Evolutionary conservation across 2,113 vertebrate genomes (phyloP).

Genomic region (Elaphurus davidianus): DNA sequence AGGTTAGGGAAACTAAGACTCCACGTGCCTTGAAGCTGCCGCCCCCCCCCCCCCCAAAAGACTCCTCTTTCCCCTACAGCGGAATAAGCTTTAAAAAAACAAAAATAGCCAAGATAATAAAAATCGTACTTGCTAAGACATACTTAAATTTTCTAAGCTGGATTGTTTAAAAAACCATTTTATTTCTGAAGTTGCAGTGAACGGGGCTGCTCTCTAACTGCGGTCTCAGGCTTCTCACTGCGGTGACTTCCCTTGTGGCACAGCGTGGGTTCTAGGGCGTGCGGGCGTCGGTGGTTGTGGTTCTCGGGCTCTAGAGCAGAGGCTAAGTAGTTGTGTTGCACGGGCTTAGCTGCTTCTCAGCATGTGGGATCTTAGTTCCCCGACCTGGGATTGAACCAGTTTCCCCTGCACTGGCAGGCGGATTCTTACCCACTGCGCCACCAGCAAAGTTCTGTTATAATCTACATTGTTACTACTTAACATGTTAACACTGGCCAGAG

Average conservation of each 20-base stretch:
- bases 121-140: neutral
- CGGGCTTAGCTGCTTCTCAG: neutral
- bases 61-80: neutral
- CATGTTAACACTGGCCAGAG: neutral
- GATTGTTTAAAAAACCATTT: neutral
- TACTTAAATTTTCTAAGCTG: neutral
- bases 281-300: accelerated
- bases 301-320: neutral
- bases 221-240: accelerated
- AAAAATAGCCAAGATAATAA: neutral
- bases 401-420: neutral
- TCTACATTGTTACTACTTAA: neutral
- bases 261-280: neutral
- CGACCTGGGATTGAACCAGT: neutral
- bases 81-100: neutral
- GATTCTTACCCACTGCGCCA: neutral
- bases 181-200: neutral
- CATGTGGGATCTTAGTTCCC: neutral
- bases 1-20: neutral
- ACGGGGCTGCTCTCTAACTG: neutral
- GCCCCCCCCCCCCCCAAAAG: neutral
- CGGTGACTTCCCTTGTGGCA: neutral
- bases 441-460: neutral
- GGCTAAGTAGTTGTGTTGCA: neutral
- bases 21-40: neutral